Conservation (phyloP, 2,888 invertebrate species). For the Criorhina ranunculi region DNA sequence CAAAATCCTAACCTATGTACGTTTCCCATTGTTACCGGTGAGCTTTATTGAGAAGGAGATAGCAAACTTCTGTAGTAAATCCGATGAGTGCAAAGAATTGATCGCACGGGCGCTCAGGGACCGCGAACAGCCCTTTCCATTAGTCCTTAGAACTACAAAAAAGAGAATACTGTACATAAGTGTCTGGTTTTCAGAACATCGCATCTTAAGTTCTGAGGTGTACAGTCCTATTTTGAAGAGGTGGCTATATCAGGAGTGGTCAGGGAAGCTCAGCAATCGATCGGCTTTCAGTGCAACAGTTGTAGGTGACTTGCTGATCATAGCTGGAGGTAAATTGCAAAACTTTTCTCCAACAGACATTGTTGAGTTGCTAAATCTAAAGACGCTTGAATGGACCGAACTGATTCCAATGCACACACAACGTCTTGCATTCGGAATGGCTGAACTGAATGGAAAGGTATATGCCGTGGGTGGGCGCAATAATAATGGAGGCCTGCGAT, state of each 20-base stretch:
- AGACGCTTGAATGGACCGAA: conserved; percentile 8
- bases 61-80: background rate
- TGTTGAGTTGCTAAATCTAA: conserved; percentile 13
- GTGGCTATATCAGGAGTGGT: conserved; percentile 15
- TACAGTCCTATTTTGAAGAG: conserved; percentile 5
- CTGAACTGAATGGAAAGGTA: conserved; percentile 13
- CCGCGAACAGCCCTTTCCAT: background rate
- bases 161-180: background rate
- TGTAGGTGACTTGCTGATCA: conserved; percentile 5
- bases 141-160: background rate
- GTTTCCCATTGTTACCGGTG: background rate
- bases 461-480: conserved; percentile 31
- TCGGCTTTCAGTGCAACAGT: background rate
- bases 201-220: background rate
- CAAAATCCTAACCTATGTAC: background rate
- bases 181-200: background rate
- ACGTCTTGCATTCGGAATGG: conserved; percentile 12
- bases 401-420: background rate
- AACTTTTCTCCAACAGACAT: background rate
- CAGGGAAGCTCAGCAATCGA: background rate
- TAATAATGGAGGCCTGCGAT: background rate
- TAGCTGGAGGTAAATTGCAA: conserved; percentile 11
- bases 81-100: background rate
- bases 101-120: background rate
- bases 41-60: background rate